phyloP scores from a whole-genome alignment of 2,113 vertebrate species.

The Microtus oregoni region DNA sequence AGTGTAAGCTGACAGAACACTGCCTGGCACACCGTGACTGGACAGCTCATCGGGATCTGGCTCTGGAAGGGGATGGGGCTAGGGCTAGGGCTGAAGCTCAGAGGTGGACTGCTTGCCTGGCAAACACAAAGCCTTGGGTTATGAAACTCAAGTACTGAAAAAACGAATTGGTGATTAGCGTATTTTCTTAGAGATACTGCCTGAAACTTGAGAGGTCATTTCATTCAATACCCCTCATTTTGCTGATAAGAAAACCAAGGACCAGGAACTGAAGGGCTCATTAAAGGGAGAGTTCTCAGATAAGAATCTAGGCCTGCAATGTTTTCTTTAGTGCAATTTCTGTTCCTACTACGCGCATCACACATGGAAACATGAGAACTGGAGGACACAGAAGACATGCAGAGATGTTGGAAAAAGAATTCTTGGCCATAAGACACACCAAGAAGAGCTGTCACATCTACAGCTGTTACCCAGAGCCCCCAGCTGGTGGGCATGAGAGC shows the following conservation, averaged over 20 bases:
- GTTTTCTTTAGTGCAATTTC: not conserved
- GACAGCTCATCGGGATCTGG: not conserved
- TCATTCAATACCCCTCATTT: conserved; percentile 12
- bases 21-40: not conserved
- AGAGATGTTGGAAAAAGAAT: not conserved
- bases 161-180: not conserved
- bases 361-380: not conserved
- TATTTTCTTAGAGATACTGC: not conserved
- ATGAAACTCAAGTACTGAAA: not conserved
- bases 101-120: not conserved
- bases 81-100: not conserved
- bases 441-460: not conserved
- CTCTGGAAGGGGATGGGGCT: not conserved
- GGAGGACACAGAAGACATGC: not conserved
- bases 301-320: not conserved
- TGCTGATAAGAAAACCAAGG: conserved; percentile 1
- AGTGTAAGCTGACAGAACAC: not conserved
- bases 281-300: conserved; percentile 18
- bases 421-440: not conserved
- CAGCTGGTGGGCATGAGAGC: not conserved
- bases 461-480: not conserved
- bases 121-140: not conserved
- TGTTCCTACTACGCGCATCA: not conserved
- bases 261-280: not conserved
- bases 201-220: conserved; percentile 32